Evolutionary conservation across 2,888 invertebrate genomes (phyloP).

Genomic region (Portevinia maculata): DNA sequence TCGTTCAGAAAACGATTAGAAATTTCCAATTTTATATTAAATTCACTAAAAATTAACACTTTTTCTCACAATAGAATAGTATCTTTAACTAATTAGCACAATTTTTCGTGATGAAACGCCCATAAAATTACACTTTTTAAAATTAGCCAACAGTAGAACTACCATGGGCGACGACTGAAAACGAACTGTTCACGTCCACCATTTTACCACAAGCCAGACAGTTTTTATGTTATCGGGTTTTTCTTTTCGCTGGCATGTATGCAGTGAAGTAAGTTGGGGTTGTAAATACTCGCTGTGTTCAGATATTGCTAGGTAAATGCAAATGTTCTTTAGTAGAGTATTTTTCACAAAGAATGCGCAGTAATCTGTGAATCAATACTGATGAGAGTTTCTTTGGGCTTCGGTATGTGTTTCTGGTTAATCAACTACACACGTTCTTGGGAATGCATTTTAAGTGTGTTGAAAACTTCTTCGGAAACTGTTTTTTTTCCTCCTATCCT

Average conservation of each 20-base stretch:
- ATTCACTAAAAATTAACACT: conserved; percentile 19
- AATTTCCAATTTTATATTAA: conserved; percentile 33
- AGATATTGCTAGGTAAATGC: neutral
- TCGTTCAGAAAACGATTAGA: conserved; percentile 29
- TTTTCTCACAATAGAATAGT: conserved; percentile 4
- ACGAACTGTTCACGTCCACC: conserved; percentile 66
- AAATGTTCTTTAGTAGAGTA: neutral
- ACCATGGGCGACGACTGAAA: conserved; percentile 56
- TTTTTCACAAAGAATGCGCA: no score
- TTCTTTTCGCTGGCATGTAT: conserved; percentile 45
- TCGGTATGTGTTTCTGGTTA: no score
- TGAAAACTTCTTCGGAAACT: no score
- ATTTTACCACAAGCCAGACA: conserved; percentile 51
- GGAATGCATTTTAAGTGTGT: no score
- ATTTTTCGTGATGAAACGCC: conserved; percentile 56
- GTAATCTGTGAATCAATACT: no score
- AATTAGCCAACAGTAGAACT: conserved; percentile 21
- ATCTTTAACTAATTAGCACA: conserved; percentile 25
- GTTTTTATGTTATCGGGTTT: conserved; percentile 69
- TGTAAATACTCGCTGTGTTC: neutral
- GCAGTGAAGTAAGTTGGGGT: conserved; percentile 42
- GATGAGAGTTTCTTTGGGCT: no score
- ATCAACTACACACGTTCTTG: no score
- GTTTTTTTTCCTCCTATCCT: no score
- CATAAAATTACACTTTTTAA: conserved; percentile 39